Evolutionary conservation across 2,113 vertebrate genomes (phyloP).

Genomic region (Nansenia antarctica): DNA sequence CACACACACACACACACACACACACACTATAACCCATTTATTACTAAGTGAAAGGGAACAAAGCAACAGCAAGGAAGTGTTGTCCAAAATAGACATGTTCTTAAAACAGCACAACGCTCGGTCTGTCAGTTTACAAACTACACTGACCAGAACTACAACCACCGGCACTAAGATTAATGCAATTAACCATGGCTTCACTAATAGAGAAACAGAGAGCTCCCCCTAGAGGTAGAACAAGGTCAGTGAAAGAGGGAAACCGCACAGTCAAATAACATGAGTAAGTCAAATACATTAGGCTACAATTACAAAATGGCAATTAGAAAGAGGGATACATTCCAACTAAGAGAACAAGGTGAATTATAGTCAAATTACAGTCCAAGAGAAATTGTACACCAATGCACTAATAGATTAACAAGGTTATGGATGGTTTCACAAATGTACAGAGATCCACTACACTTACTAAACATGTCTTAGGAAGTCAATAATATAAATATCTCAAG

Average conservation of each 20-base stretch:
- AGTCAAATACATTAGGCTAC: conserved; percentile 43
- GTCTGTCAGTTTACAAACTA: conserved; percentile 19
- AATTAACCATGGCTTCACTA: conserved; percentile 62
- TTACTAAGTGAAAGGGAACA: conserved; percentile 38
- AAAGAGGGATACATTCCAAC: conserved; percentile 12
- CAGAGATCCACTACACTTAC: neutral
- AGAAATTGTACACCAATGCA: conserved; percentile 6
- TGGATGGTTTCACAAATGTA: neutral
- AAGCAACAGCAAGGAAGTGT: conserved; percentile 45
- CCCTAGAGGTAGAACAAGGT: conserved; percentile 70
- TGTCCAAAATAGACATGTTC: conserved; percentile 44
- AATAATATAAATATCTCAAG: too few species aligned
- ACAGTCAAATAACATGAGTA: conserved; percentile 13
- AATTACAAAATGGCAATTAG: conserved; percentile 37
- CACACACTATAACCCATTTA: conserved; percentile 46
- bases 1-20: conserved; percentile 4
- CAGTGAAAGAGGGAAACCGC: conserved; percentile 37
- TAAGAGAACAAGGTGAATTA: neutral
- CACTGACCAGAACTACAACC: conserved; percentile 29
- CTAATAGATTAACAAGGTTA: neutral
- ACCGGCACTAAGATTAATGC: conserved; percentile 66
- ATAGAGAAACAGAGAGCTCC: conserved; percentile 74
- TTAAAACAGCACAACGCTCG: conserved; percentile 15
- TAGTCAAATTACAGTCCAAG: conserved; percentile 46
- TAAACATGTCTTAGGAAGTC: neutral